phyloP scores from a whole-genome alignment of 1,140 invertebrate species.

The Lasaia peninsularis region DNA sequence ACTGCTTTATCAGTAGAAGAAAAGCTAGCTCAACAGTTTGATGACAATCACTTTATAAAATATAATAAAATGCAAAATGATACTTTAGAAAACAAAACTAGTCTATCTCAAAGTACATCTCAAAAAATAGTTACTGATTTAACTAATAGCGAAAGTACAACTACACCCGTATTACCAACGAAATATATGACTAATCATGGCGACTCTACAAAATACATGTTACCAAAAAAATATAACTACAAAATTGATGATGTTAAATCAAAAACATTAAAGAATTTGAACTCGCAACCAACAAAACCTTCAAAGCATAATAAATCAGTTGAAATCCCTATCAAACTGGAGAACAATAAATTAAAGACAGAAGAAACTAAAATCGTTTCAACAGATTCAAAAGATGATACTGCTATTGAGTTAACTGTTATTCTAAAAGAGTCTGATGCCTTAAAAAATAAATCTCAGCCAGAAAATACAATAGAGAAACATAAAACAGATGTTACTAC shows the following conservation, averaged over 20 bases:
- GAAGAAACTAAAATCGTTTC: slow-evolving; percentile 23
- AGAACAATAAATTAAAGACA: slow-evolving; percentile 9
- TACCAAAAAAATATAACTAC: slow-evolving; percentile 58
- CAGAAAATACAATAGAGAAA: not conserved
- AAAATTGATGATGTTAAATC: slow-evolving; percentile 38
- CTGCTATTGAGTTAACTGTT: slow-evolving; percentile 55
- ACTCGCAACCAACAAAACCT: slow-evolving; percentile 9
- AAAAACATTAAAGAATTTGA: slow-evolving; percentile 25
- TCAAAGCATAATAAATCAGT: slow-evolving; percentile 15
- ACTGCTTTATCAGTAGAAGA: slow-evolving; percentile 68
- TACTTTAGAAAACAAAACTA: slow-evolving; percentile 19
- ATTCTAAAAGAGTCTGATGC: slow-evolving; percentile 42
- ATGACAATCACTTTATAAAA: slow-evolving; percentile 41
- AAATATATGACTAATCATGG: not conserved
- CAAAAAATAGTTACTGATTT: slow-evolving; percentile 13
- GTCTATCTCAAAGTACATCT: slow-evolving; percentile 8
- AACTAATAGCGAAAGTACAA: slow-evolving; percentile 24
- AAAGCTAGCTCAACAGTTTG: slow-evolving; percentile 67
- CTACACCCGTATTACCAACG: not conserved
- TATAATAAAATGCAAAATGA: slow-evolving; percentile 32
- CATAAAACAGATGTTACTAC: slow-evolving; percentile 6
- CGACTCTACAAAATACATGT: slow-evolving; percentile 27
- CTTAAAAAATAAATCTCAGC: slow-evolving; percentile 15
- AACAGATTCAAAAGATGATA: slow-evolving; percentile 33
- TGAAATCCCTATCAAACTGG: slow-evolving; percentile 17